A percentile compares a stretch with the other conserved stretches of the same genome.
These are phyloP conservation scores for Peromyscus aztecus DNA, from an alignment of 2,797 vertebrate species.

Conservation along the genomic window DNA sequence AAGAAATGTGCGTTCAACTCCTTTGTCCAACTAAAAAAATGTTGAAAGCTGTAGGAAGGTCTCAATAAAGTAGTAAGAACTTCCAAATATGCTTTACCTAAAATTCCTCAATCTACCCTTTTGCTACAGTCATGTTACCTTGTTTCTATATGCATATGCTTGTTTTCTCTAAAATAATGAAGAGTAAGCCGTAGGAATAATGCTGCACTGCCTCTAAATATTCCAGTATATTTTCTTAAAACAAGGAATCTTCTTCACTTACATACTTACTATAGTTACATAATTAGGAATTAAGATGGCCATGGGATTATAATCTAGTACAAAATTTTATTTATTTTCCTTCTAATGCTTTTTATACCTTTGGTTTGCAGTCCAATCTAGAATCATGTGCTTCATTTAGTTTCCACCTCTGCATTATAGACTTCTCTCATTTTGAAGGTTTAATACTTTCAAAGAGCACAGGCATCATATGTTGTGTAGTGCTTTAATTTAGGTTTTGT, in stretches of 20 bases:
- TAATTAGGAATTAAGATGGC: conserved; percentile 25
- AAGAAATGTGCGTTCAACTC: conserved; percentile 11
- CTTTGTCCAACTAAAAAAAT: background rate
- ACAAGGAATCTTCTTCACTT: background rate
- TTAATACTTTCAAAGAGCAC: conserved; percentile 14
- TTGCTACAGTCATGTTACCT: background rate
- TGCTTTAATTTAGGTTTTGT: conserved; percentile 16
- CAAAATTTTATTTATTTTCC: conserved; percentile 2
- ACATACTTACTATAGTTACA: background rate
- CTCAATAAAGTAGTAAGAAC: conserved; percentile 2
- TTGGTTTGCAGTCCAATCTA: background rate
- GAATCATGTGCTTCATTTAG: background rate
- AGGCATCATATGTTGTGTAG: background rate
- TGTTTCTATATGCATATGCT: background rate
- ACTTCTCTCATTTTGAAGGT: background rate
- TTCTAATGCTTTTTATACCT: background rate
- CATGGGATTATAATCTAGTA: background rate
- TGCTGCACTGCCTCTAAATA: background rate
- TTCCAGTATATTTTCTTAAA: background rate
- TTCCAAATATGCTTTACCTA: background rate
- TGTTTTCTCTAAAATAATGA: background rate
- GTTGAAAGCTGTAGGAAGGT: background rate
- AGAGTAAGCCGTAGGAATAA: background rate
- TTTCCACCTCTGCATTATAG: background rate
- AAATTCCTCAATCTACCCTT: background rate